These are phyloP conservation scores for Siniperca chuatsi DNA, from an alignment of 2,113 vertebrate species.

Conservation along the genomic window DNA sequence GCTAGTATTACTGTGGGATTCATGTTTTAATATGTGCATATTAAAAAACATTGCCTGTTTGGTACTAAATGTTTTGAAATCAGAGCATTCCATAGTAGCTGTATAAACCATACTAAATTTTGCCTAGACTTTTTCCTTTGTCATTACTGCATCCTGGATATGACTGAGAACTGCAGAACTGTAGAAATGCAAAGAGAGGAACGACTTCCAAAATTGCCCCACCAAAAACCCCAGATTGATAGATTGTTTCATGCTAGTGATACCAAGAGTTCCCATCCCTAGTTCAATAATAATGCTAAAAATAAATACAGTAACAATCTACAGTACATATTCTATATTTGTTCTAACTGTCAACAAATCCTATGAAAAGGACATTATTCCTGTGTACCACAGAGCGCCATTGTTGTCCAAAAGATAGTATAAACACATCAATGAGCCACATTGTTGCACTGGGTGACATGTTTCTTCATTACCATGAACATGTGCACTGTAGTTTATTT, in stretches of 20 bases:
- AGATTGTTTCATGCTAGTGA: not conserved
- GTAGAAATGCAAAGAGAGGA: slow-evolving; percentile 12
- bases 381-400: not conserved
- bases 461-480: not conserved
- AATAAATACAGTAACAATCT: not conserved
- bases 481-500: not conserved
- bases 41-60: not conserved
- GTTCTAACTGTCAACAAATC: not conserved
- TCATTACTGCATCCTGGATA: not conserved
- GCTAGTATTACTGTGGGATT: not conserved
- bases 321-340: not conserved
- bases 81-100: not conserved
- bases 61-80: not conserved
- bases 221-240: too few relatives aligned
- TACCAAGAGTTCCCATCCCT: not conserved
- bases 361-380: not conserved
- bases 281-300: not conserved
- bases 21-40: not conserved
- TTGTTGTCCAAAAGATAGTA: not conserved
- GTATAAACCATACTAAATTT: not conserved
- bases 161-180: slow-evolving; percentile 4
- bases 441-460: not conserved
- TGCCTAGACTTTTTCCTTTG: not conserved
- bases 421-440: not conserved
- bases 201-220: not conserved